These are phyloP conservation scores for Neosilurus hyrtlii DNA, from an alignment of 2,797 vertebrate genomes.

Conservation along the genomic window DNA sequence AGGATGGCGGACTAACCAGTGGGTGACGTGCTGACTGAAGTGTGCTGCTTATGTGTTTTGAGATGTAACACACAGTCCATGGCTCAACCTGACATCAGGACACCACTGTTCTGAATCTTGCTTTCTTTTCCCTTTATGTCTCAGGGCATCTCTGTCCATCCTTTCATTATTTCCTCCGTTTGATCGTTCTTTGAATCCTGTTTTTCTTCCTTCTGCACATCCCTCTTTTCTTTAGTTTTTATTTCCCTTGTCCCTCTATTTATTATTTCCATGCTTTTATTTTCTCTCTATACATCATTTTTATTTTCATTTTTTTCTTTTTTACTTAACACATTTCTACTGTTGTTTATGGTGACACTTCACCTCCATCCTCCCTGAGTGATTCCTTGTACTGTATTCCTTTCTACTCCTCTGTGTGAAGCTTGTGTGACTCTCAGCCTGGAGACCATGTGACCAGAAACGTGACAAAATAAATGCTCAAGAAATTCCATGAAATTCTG, in stretches of 20 bases:
- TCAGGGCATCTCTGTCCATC: neutral
- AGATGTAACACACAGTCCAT: neutral
- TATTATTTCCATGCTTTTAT: no score
- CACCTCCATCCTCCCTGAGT: neutral
- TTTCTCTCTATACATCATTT: neutral
- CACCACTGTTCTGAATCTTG: neutral
- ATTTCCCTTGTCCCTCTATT: neutral
- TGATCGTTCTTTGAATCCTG: neutral
- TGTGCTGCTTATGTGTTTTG: neutral
- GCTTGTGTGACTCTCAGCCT: neutral
- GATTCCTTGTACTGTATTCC: no score
- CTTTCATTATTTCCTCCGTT: neutral
- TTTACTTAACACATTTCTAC: neutral
- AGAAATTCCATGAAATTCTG: constrained; percentile 51
- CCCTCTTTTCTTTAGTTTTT: neutral
- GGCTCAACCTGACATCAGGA: neutral
- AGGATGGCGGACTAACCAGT: neutral
- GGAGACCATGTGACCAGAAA: neutral
- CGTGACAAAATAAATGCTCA: neutral
- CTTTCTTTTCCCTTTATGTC: neutral
- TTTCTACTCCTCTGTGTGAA: neutral
- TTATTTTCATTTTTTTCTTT: neutral
- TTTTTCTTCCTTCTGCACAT: neutral
- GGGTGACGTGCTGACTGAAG: no score
- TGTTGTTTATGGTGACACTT: neutral